Base-by-base conservation (phyloP, 1,140 invertebrate species). In the Acromyrmex echinatior region DNA sequence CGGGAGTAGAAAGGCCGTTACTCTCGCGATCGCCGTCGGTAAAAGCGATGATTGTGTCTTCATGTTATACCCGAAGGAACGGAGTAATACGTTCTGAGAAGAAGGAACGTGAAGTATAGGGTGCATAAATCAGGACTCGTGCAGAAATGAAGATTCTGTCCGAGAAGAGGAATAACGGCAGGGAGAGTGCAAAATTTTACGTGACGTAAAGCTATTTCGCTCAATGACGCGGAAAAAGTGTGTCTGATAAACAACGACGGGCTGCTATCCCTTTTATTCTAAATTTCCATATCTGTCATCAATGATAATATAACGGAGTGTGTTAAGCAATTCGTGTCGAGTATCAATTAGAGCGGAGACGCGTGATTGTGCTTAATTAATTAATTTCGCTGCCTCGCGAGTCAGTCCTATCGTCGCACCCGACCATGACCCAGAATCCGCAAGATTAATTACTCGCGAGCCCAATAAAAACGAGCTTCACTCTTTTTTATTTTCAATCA, bases 101-200 rank as follows among this genome's bases (percentile, higher is more conserved):
- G 56, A 45, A 74, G 80, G 25, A 49, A 51, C 53, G 39, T 63
- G 74, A 73, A 53, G 53, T 49, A 73, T 68, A 21, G 51, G 31
- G 28, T 21, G 65, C 18, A 73, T 84, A 76, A 87, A 88, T 88
- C 87, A 88, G 21, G 45, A 60, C 45, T 58, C 56, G 56, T 71
- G 71, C 14, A 76, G 78, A 87, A 71, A 87, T 84, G 78, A 89
- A 89, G 45, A 89, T 84, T 84, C 63, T 58, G 86, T 65, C 78
- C 28, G 49, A 18, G 78, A 21, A 45, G 71, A 84, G 53, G 74
- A 86, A 74, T 71, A 68, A 74, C 74, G 66, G 12, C 25, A 60
- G 21, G 31, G 28, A 16, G 76, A n/a, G 49, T 35, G 58, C 65
- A 68, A 88, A 77, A 60, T 88, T 73, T 56, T 45, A 70, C 53